Evolutionary conservation across 2,888 invertebrate species (phyloP).

Genomic region (Tachina fera): DNA sequence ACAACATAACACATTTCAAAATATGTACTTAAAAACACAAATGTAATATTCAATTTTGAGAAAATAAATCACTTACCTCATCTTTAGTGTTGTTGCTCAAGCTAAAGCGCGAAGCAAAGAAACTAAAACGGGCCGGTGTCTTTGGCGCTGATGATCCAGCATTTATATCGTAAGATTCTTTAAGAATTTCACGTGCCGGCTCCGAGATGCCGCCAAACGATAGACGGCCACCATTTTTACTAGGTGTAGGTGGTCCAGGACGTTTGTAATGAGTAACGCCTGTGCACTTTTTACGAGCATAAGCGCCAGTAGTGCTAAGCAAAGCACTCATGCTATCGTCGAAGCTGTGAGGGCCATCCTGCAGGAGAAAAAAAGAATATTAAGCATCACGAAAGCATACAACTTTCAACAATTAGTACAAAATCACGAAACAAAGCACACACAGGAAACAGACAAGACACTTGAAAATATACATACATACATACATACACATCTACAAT

Average conservation of each 20-base stretch:
- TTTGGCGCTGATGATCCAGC: conserved; percentile 83
- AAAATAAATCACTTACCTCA: conserved; percentile 81
- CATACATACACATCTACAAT: too few species aligned
- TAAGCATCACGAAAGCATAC: background rate
- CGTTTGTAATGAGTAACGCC: conserved; percentile 90
- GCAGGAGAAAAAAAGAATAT: conserved; percentile 13
- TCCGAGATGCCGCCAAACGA: conserved; percentile 84
- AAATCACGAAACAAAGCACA: conserved; percentile 10
- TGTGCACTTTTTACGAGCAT: conserved; percentile 84
- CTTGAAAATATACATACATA: background rate
- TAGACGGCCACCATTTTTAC: conserved; percentile 90
- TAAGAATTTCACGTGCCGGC: conserved; percentile 85
- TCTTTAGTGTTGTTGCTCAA: conserved; percentile 76
- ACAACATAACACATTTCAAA: background rate
- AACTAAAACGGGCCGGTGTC: conserved; percentile 87
- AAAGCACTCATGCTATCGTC: conserved; percentile 82
- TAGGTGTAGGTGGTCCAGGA: conserved; percentile 94
- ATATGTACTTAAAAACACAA: conserved; percentile 5
- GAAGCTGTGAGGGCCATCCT: conserved; percentile 78
- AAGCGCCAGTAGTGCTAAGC: conserved; percentile 78
- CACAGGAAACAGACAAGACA: conserved; percentile 28
- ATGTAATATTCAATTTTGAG: background rate
- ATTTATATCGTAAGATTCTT: conserved; percentile 83
- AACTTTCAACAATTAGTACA: conserved; percentile 25
- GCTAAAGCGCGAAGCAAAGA: conserved; percentile 84